A percentile compares a stretch with the other conserved stretches of the same genome.
phyloP scores from a whole-genome alignment of 2,113 vertebrate species.

The Odontesthes bonariensis region DNA sequence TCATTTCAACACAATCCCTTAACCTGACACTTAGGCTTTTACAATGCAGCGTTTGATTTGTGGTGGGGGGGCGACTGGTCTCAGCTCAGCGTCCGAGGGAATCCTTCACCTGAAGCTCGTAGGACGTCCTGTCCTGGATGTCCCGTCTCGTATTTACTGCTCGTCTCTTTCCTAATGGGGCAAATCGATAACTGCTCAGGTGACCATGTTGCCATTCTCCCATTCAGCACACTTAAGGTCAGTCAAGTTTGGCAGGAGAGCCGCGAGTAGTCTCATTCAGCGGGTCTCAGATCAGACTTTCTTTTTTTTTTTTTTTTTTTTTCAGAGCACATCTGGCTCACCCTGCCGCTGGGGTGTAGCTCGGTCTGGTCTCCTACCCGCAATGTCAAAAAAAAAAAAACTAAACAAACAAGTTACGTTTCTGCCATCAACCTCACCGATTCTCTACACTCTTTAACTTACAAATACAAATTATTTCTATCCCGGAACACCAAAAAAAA shows the following conservation, averaged over 20 bases:
- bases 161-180: slow-evolving; percentile 31
- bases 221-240: slow-evolving; percentile 59
- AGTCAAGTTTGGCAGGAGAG: slow-evolving; percentile 39
- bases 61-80: too few species aligned
- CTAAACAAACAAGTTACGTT: slow-evolving; percentile 48
- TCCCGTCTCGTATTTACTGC: slow-evolving; percentile 40
- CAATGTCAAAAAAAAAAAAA: slow-evolving; percentile 15
- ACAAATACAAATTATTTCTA: slow-evolving; percentile 66
- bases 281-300: slow-evolving; percentile 28
- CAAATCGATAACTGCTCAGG: slow-evolving; percentile 61
- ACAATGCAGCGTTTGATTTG: slow-evolving; percentile 1
- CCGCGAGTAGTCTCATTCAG: background rate
- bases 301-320: background rate
- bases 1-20: background rate
- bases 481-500: slow-evolving; percentile 51
- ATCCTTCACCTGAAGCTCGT: too few species aligned
- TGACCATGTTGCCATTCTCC: slow-evolving; percentile 62
- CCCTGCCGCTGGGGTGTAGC: slow-evolving; percentile 36
- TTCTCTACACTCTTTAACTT: slow-evolving; percentile 47
- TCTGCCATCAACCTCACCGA: slow-evolving; percentile 41
- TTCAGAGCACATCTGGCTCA: slow-evolving; percentile 8
- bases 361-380: slow-evolving; percentile 47
- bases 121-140: slow-evolving; percentile 26
- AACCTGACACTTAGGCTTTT: background rate
- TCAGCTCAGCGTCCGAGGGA: too few species aligned